phyloP scores from a whole-genome alignment of 2,888 invertebrate species.

The Megastigmus dorsalis region DNA sequence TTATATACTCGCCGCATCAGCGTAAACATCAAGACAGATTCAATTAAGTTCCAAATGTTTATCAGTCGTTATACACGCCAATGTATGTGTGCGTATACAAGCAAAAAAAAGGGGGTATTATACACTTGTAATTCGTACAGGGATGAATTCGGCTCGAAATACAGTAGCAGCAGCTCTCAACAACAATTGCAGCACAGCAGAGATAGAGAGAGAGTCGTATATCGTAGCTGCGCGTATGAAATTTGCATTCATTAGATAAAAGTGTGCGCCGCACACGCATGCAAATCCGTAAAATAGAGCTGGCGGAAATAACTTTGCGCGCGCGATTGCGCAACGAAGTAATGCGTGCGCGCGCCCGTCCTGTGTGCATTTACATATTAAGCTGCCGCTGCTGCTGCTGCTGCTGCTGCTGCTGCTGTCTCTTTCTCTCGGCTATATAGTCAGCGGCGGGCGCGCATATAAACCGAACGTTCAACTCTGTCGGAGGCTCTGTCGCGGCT shows the following conservation, averaged over 20 bases:
- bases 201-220: background rate
- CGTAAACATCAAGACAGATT: background rate
- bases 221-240: conserved; percentile 24
- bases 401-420: too few relatives aligned
- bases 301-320: conserved; percentile 31
- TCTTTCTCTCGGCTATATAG: too few relatives aligned
- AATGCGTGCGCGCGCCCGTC: too few relatives aligned
- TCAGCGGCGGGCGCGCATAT: too few relatives aligned
- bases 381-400: too few relatives aligned
- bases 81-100: too few relatives aligned
- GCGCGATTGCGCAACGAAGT: conserved; percentile 41
- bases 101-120: background rate
- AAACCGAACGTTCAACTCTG: conserved; percentile 7
- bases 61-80: background rate
- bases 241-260: conserved; percentile 49
- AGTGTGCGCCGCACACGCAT: conserved; percentile 19
- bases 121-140: background rate
- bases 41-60: conserved; percentile 3
- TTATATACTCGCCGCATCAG: too few relatives aligned
- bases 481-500: background rate
- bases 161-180: too few relatives aligned
- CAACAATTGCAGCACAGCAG: conserved; percentile 32
- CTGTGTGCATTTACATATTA: conserved; percentile 39
- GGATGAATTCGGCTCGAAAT: too few relatives aligned
- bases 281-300: conserved; percentile 38